Evolutionary conservation across 1,140 invertebrate species (phyloP).

Genomic region (Archivesica marissinica): DNA sequence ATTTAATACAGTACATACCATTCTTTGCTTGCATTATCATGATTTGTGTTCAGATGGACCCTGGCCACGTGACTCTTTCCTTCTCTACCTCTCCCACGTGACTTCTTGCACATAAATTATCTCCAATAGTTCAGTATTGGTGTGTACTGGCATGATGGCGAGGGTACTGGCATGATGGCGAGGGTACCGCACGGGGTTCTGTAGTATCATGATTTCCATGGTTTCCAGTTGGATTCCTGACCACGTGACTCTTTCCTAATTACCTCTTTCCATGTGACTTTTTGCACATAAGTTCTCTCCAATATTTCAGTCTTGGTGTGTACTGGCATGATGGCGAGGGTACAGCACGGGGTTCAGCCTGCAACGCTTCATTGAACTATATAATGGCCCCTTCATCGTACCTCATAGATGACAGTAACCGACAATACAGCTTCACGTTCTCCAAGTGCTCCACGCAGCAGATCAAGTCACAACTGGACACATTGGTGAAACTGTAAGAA

Average conservation of each 20-base stretch:
- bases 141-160: conserved; percentile 53
- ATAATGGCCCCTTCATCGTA: conserved; percentile 58
- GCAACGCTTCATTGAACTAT: conserved; percentile 43
- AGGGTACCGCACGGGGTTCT: conserved; percentile 10
- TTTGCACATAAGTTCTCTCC: no score
- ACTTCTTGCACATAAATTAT: no score
- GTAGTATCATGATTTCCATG: no score
- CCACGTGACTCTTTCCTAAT: no score
- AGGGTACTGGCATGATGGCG: conserved; percentile 52
- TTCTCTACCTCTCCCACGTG: no score
- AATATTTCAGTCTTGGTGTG: conserved; percentile 53
- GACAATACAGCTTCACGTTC: conserved; percentile 54
- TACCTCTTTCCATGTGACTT: no score
- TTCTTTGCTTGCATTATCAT: no score
- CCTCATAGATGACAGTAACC: conserved; percentile 48
- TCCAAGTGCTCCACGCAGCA: conserved; percentile 46
- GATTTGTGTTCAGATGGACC: no score
- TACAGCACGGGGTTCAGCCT: background rate
- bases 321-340: conserved; percentile 55
- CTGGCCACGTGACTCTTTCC: no score
- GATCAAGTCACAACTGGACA: conserved; percentile 31
- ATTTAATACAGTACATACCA: no score
- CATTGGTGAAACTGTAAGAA: conserved; percentile 24
- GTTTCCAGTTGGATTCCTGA: no score
- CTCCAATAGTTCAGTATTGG: no score